These are phyloP conservation scores for Mastigias papua DNA, from an alignment of 30 jellyfish, hydroid and myxozoan species.

Conservation along the genomic window DNA sequence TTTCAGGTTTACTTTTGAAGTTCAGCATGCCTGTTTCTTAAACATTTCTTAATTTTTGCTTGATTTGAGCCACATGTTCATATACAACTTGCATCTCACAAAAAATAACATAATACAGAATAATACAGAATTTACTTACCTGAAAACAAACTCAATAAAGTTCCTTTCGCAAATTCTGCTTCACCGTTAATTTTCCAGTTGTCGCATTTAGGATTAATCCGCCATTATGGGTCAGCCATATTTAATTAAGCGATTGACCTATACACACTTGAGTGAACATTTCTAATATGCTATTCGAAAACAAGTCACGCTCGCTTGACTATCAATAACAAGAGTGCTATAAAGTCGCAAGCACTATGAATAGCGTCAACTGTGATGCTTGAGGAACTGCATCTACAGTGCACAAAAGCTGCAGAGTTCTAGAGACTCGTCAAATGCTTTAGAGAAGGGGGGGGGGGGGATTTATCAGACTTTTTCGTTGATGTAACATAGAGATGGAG, in stretches of 20 bases:
- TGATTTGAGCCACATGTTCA: no score
- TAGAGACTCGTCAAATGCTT: no score
- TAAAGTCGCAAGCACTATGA: background rate
- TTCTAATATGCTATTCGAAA: slow-evolving; percentile 28
- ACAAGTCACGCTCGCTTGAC: slow-evolving; percentile 2
- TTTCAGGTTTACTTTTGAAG: no score
- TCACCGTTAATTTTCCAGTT: background rate
- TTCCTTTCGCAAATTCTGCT: no score
- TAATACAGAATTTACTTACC: no score
- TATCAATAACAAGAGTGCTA: background rate
- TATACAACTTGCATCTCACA: no score
- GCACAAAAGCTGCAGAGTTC: background rate
- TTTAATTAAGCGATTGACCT: slow-evolving; percentile 22
- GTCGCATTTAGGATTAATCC: background rate
- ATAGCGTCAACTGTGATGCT: background rate
- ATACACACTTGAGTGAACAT: slow-evolving; percentile 18
- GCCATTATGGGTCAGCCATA: slow-evolving; percentile 29
- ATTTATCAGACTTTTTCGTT: no score
- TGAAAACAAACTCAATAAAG: no score
- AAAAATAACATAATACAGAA: no score
- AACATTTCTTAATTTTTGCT: no score
- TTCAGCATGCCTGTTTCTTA: no score
- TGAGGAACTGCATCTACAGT: background rate
- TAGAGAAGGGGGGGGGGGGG: no score
- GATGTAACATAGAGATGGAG: background rate